Evolutionary conservation across 2,113 vertebrate species (phyloP).

Genomic region (Neofelis nebulosa): DNA sequence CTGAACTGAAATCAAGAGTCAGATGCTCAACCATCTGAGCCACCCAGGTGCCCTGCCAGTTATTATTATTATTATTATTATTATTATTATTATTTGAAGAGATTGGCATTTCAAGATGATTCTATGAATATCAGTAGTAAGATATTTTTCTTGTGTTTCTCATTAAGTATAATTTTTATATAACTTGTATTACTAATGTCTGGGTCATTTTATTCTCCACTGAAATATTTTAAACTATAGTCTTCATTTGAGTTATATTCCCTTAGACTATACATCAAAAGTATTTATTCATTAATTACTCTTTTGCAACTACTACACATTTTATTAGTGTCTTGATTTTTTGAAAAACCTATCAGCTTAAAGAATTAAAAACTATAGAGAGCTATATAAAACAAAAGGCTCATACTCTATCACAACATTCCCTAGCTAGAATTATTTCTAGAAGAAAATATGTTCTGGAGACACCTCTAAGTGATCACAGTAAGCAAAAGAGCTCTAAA

Average conservation of each 20-base stretch:
- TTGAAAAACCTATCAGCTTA: background rate
- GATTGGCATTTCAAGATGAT: background rate
- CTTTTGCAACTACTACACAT: background rate
- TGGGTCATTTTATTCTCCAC: background rate
- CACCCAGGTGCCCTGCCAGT: no score
- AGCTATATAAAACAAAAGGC: background rate
- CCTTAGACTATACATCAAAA: background rate
- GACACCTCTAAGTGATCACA: background rate
- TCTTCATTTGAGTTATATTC: background rate
- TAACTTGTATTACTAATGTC: background rate
- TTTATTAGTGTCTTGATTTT: background rate
- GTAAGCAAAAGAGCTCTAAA: background rate
- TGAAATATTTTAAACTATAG: background rate
- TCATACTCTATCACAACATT: background rate
- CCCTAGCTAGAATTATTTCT: background rate
- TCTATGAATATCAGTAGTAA: background rate
- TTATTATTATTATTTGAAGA: background rate
- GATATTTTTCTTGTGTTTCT: background rate
- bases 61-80: no score
- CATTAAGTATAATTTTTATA: background rate
- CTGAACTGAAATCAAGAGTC: no score
- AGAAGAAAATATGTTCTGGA: background rate
- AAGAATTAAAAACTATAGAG: background rate
- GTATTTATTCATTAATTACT: background rate
- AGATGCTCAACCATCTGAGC: no score